Base-by-base conservation (phyloP, 1,140 invertebrate species). In the Neodiprion virginianus region DNA sequence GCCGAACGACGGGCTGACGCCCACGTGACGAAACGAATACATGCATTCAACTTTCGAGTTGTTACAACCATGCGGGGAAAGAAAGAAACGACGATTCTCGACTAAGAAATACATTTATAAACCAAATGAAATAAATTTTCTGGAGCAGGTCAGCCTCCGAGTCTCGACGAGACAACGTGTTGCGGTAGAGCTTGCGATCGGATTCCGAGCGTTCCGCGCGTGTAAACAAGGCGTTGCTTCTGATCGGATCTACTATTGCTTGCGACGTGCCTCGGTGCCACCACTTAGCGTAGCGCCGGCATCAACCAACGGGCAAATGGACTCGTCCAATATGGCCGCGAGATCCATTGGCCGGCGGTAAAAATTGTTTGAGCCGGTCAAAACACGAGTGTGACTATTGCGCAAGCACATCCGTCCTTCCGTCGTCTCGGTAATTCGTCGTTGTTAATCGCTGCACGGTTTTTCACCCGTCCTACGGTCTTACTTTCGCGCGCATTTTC, bases 301-400 rank as follows among this genome's bases (percentile, higher is more conserved):
- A 75, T 67, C 75, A 80, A 75, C 81, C 79, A 40, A 8, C 53
- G n/a, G n/a, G 77, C 79, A 77, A 73, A 79, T 87, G 85, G 85
- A 87, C 85, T 87, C 85, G 85, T 86, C 85, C 86, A 87, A 87
- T 75, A 86, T 87, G 86, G 85, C 85, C 73, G 77, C 81, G 28
- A 40, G 28, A 40, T 40, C 28, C 28, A 40, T 5, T 40, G 28
- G 71, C 74, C 73, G 78, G 78, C 74, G 78, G 73, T 74, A 77
- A 74, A 67, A 77, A 65, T 21, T 14, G 12, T 14, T 21, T 75
- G 77, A 73, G 74, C 77, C 74, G 48, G 69, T 70, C 50, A 48
- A 73, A 72, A 49, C 73, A 50, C 67, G 53, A 72, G 48, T 48
- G 50, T 48, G 50, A 73, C 23, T 49, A 65, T 76, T 48, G 21